Base-by-base conservation (phyloP, 1,140 invertebrate species). In the Caerostris darwini region DNA sequence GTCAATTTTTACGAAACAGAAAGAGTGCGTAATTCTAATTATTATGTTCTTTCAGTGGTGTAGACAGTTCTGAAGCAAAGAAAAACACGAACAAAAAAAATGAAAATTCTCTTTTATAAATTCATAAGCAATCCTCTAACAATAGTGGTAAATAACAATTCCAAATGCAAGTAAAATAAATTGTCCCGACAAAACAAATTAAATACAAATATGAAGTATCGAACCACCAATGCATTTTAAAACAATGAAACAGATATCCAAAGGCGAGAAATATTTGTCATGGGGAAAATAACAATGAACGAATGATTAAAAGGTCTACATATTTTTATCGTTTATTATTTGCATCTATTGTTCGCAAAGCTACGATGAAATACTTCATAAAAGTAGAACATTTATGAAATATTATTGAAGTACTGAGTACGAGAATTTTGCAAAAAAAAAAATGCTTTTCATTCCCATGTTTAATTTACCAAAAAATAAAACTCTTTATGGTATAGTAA, bases 321-420 rank as follows among this genome's bases (percentile, higher is more conserved):
- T 56, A 56, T 83, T 82, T 83, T 57, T 7, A 54, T 19, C 12
- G 12, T 57, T 83, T 53, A 56, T 57, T 83, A 71, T 34, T 71
- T 57, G 17, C 53, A 17, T n/a, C 53, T 8, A 56, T 54, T 83
- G 14, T 57, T 57, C n/a, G 5, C 12, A 57, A 56, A 3, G 14
- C 17, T 64, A 17, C 6, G 81, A 83, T 83, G n/a, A 54, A 83
- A 83, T 83, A 83, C 8, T 77, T 53, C n/a, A 77, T 4, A 77
- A 77, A 77, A 77, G 71, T 53, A 77, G 56, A 56, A 56, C 53
- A 83, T 57, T 57, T n/a, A 83, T 83, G 56, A 83, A 83, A 83
- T 54, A 57, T 83, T 83, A 64, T 54, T 17, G 77, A 10, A 82
- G 50, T 10, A 10, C 5, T 10, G 77, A 82, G 6, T 17, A 54